Evolutionary conservation across 2,797 vertebrate species (phyloP), one percentile per base, ranked within the genome.

Genomic region (Ibycter americanus): DNA sequence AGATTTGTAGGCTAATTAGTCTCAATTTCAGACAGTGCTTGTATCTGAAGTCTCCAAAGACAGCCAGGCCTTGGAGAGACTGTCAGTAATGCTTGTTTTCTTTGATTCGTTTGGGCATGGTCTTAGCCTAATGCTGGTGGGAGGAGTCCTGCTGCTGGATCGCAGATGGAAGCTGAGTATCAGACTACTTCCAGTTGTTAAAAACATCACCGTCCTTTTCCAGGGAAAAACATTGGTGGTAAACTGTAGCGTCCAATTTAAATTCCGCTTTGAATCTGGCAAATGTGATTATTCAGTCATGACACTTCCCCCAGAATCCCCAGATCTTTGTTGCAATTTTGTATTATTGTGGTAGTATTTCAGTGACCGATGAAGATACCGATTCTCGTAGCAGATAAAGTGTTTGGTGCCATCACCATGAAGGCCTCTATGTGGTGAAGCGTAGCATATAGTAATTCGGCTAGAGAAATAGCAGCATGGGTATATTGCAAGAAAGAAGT

Each of bases 321-420:
- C 6, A 32, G 18, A 14, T 63, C 42, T 73, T 58, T 47, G 61
- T 61, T 79, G 38, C 27, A 8, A 3, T 87, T 76, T 89, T 79
- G 6, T 87, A 8, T 63, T 18, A 0, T 26, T 36, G 21, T 70
- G 56, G 34, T 22, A 55, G 9, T 21, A 29, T 65, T 74, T 68
- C 18, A 5, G 23, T 46, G 15, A 8, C 1, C 5, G 12, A 34
- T 12, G 11, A 56, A 20, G 3, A 0, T 46, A 21, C 4, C 9
- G 4, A 27, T 77, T 70, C 40, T 15, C 25, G 2, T 1, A n/a
- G 54, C 34, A 36, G n/a, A 15, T 44, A 0, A 14, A 23, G 34
- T 17, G 55, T 56, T 85, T 2, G 2, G 25, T 51, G 42, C 83
- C 51, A 18, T 66, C 38, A 4, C 21, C 12, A 5, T 21, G 22